A percentile compares a stretch with the other conserved stretches of the same genome.
These are phyloP conservation scores for Ovibos moschatus DNA, from an alignment of 2,113 vertebrate species.

Conservation along the genomic window DNA sequence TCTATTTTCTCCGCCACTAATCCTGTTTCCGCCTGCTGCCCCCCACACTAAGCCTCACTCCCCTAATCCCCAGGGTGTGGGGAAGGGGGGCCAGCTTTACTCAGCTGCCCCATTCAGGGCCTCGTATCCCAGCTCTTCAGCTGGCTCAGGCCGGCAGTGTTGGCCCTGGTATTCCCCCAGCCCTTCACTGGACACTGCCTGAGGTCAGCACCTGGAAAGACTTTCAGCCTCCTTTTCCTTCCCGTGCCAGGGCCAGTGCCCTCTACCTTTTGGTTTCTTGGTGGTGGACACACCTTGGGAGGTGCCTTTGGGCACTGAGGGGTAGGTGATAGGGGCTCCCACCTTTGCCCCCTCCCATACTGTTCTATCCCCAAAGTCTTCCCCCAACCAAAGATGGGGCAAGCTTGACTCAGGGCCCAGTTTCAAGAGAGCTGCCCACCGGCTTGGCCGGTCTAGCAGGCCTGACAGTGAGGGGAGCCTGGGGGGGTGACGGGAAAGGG, in stretches of 20 bases:
- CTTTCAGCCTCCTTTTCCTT: background rate
- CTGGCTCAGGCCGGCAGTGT: background rate
- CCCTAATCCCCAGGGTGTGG: conserved; percentile 70
- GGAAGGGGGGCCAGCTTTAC: conserved; percentile 52
- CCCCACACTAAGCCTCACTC: conserved; percentile 74
- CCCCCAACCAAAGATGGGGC: conserved; percentile 38
- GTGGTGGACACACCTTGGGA: conserved; percentile 10
- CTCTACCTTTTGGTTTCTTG: background rate
- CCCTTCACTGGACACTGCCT: background rate
- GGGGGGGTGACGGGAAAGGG: conserved; percentile 51
- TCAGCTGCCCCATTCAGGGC: conserved; percentile 46
- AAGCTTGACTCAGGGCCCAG: conserved; percentile 74
- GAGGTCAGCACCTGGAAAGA: conserved; percentile 40
- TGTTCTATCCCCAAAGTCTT: conserved; percentile 16
- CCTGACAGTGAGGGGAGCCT: conserved; percentile 76
- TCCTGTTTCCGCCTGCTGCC: conserved; percentile 72
- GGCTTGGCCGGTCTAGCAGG: conserved; percentile 75
- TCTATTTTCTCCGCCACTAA: conserved; percentile 72
- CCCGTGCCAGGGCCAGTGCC: background rate
- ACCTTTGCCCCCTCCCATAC: conserved; percentile 8
- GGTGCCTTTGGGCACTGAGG: background rate
- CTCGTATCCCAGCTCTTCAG: conserved; percentile 35
- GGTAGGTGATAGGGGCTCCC: background rate
- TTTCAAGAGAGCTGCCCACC: conserved; percentile 76
- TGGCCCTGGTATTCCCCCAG: conserved; percentile 26